Evolutionary conservation across 2,113 vertebrate genomes (phyloP).

Genomic region (Cettia cetti): DNA sequence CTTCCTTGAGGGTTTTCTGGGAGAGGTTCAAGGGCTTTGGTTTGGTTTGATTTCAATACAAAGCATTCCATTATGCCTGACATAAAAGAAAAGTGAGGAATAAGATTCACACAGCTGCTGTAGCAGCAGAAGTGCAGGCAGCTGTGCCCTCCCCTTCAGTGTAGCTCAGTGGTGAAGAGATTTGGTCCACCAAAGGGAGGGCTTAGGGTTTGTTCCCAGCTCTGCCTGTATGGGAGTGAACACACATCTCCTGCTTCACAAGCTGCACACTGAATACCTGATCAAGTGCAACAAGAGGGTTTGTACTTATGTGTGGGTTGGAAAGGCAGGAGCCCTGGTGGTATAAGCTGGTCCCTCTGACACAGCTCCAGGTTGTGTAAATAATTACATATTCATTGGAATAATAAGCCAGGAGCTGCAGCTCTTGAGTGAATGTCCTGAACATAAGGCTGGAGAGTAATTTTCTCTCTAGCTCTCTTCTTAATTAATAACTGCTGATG

Average conservation of each 20-base stretch:
- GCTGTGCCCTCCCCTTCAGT: not conserved
- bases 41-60: not conserved
- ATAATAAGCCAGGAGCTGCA: not conserved
- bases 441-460: constrained; percentile 11
- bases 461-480: not conserved
- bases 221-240: not conserved
- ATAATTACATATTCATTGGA: not conserved
- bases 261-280: not conserved
- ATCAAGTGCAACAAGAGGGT: not conserved
- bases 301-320: not conserved
- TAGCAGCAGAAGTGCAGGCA: not conserved
- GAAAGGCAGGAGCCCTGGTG: not conserved
- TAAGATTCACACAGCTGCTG: not conserved
- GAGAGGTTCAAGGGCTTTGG: not conserved
- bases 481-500: not conserved
- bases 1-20: not conserved
- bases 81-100: not conserved
- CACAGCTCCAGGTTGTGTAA: not conserved
- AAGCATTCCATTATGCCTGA: not conserved
- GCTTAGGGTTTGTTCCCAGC: not conserved
- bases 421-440: not conserved
- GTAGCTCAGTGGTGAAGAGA: not conserved
- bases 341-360: not conserved
- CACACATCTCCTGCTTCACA: not conserved
- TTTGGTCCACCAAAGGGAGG: not conserved